Percentiles rank a stretch among this genome's conserved stretches.
These are phyloP conservation scores for Pteromalus puparum DNA, from an alignment of 1,140 invertebrate genomes.

Conservation along the genomic window DNA sequence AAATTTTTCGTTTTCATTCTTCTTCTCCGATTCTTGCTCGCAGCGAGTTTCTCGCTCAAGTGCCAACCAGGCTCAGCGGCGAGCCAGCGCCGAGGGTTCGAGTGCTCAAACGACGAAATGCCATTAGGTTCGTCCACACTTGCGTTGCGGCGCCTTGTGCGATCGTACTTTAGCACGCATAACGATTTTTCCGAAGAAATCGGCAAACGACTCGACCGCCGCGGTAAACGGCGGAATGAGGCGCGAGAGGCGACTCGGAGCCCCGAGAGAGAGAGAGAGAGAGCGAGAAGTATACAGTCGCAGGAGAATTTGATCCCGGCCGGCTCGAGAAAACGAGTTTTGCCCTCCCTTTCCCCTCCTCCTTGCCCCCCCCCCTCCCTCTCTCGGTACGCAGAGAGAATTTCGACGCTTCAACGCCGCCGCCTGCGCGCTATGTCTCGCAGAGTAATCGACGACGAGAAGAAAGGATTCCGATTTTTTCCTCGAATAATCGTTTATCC, in stretches of 20 bases:
- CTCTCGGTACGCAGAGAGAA: constrained; percentile 13
- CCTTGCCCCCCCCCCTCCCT: background rate
- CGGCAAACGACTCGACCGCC: no score
- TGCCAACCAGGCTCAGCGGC: constrained; percentile 47
- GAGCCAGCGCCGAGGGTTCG: constrained; percentile 59
- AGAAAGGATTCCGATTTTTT: background rate
- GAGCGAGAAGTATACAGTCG: constrained; percentile 24
- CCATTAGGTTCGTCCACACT: constrained; percentile 72
- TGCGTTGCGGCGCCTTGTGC: no score
- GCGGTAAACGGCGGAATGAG: background rate
- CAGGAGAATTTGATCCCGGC: constrained; percentile 43
- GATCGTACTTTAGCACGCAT: no score
- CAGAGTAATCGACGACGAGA: background rate
- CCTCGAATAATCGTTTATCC: background rate
- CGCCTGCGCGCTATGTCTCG: background rate
- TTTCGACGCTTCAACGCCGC: background rate
- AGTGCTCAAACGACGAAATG: constrained; percentile 67
- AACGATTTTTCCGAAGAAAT: constrained; percentile 13
- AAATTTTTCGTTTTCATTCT: no score
- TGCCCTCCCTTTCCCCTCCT: background rate
- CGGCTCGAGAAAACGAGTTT: constrained; percentile 36
- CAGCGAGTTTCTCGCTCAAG: constrained; percentile 63
- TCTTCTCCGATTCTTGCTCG: no score
- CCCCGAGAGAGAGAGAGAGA: background rate
- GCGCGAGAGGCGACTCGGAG: background rate